Conservation (phyloP, 2,888 invertebrate genomes). For the Nudaria mundana region DNA sequence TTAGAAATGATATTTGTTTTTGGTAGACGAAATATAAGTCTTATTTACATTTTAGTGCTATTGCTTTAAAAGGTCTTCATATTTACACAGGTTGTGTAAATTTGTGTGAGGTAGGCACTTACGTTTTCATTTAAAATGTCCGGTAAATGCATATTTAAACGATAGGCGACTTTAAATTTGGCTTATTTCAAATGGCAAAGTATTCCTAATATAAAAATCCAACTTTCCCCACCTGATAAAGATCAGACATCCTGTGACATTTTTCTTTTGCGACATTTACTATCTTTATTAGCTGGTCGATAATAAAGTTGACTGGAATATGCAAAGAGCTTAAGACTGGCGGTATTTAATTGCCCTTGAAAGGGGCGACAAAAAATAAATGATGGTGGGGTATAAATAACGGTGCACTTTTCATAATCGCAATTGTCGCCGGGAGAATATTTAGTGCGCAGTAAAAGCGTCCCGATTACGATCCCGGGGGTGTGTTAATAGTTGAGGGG, state of each 20-base stretch:
- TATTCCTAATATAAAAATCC: slow-evolving; percentile 10
- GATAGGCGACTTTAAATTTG: too few relatives aligned
- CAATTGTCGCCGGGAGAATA: slow-evolving; percentile 81
- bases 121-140: too few relatives aligned
- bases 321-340: slow-evolving; percentile 77
- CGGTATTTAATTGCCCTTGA: slow-evolving; percentile 81
- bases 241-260: slow-evolving; percentile 30
- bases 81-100: too few relatives aligned
- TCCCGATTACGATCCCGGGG: slow-evolving; percentile 56
- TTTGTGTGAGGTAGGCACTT: too few relatives aligned
- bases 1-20: slow-evolving; percentile 20
- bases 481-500: slow-evolving; percentile 61
- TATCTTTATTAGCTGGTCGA: slow-evolving; percentile 67
- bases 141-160: too few relatives aligned
- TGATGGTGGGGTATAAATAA: slow-evolving; percentile 74
- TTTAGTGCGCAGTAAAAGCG: slow-evolving; percentile 78
- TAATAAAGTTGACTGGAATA: slow-evolving; percentile 67
- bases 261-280: slow-evolving; percentile 57
- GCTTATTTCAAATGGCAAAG: too few relatives aligned
- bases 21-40: not conserved
- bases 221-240: slow-evolving; percentile 15
- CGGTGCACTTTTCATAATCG: slow-evolving; percentile 81
- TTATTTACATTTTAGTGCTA: not conserved
- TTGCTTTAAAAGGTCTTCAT: not conserved
- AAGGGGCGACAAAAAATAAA: slow-evolving; percentile 80